Percentiles rank a stretch among this genome's conserved stretches.
Conservation (phyloP, 2,797 vertebrate species). For the Petrocephalus sullivani region DNA sequence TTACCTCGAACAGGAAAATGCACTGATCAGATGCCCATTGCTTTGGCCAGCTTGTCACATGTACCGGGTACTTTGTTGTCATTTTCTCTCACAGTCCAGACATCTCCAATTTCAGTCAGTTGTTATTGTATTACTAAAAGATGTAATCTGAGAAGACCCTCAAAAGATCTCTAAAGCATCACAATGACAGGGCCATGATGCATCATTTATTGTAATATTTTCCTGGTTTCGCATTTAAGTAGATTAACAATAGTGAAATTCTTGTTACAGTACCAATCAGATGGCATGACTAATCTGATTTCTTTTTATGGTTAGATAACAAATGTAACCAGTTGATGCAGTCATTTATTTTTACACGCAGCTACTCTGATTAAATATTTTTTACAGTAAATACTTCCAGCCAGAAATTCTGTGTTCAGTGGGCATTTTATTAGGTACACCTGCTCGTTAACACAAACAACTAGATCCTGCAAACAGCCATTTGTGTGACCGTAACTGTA, state of each 20-base stretch:
- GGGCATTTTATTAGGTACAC: neutral
- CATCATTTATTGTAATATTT: neutral
- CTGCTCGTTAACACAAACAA: neutral
- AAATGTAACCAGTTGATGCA: neutral
- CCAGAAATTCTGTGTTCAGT: neutral
- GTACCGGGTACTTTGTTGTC: neutral
- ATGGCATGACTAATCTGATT: neutral
- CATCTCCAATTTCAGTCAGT: neutral
- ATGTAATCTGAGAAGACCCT: neutral
- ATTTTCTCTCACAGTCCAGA: neutral
- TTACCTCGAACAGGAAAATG: slow-evolving; percentile 15
- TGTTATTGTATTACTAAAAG: neutral
- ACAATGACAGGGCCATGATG: neutral
- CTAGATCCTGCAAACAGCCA: neutral
- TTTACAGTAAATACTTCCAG: slow-evolving; percentile 9
- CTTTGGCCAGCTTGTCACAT: neutral
- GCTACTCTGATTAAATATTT: neutral
- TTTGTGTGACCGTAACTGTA: neutral
- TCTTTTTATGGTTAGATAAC: neutral
- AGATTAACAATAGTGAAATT: neutral
- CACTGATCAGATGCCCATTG: neutral
- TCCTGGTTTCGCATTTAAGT: neutral
- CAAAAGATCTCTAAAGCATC: neutral
- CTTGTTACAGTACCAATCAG: neutral
- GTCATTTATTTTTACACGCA: neutral